Evolutionary conservation across 2,113 vertebrate species (phyloP).

Genomic region (Uropsilus gracilis): DNA sequence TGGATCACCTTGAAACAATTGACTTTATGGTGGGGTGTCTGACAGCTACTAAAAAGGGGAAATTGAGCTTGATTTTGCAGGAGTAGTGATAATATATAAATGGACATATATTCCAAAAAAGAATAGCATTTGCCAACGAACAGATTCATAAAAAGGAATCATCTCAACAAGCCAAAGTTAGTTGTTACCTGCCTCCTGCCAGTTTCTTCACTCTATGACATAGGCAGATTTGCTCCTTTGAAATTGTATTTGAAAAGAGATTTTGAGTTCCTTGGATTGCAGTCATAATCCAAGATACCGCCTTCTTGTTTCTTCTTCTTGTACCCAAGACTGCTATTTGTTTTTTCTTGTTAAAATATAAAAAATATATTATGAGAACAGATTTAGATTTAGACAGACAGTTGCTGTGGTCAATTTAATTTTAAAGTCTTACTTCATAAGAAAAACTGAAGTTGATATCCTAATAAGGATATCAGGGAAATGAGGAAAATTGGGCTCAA

Average conservation of each 20-base stretch:
- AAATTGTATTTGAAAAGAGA: not conserved
- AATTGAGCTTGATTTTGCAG: conserved; percentile 46
- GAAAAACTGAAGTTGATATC: conserved; percentile 29
- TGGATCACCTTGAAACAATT: conserved; percentile 12
- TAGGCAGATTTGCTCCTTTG: not conserved
- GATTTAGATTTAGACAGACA: conserved; percentile 42
- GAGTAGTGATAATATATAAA: conserved; percentile 41
- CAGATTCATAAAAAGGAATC: conserved; percentile 44
- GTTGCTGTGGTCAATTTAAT: conserved; percentile 40
- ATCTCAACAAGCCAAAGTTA: not conserved
- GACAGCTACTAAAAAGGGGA: conserved; percentile 22
- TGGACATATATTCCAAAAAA: conserved; percentile 36
- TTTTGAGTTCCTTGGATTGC: conserved; percentile 12
- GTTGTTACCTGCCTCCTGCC: not conserved
- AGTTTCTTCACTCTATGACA: not conserved
- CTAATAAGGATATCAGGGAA: not conserved
- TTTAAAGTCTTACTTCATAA: conserved; percentile 54
- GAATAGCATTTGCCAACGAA: conserved; percentile 30
- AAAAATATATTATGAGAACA: not conserved
- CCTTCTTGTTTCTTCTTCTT: conserved; percentile 24
- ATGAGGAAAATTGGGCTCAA: not conserved
- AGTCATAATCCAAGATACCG: not conserved
- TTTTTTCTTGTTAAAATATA: conserved; percentile 46
- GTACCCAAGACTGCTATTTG: not conserved
- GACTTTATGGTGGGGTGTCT: conserved; percentile 9